Evolutionary conservation across 1,140 invertebrate genomes (phyloP), one percentile per base, ranked within the genome.

Genomic region (Cotesia glomerata): DNA sequence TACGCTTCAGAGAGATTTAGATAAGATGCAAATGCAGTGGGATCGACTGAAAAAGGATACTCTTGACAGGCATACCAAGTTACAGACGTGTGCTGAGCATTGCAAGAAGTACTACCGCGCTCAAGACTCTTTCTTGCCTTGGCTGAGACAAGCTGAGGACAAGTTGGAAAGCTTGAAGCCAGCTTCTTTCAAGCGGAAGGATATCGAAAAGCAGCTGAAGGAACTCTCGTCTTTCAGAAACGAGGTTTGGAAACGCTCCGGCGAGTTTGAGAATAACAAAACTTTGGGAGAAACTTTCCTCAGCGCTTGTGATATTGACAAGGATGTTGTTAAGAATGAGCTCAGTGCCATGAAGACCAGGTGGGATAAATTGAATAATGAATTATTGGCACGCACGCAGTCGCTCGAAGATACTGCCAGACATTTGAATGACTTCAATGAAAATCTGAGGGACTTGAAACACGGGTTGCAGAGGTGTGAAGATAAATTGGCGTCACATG

Each of bases 331-430:
- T 0, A 93, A 95, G 79, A 91, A 92, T 36, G 93, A 97, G 80
- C 85, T 98, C 2, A 88, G 91, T 67, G 89, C 90, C 62, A 91
- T 97, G 81, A 95, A 94, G 84, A 91, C 93, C 67, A 88, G 95
- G 80, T 98, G 97, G 97, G 95, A 97, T 80, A 92, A 91, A 80
- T 88, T 98, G 0, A 97, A 97, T 80, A 94, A 95, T 80, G 94
- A 93, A 89, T 78, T 91, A 7, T 73, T 88, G 36, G 90, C 91
- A 68, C 85, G 92, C 81, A 90, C 93, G 68, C 91, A 95, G 87
- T 89, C 92, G 79, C 87, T 98, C 58, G 96, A 98, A 87, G 95
- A 96, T 73, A 92, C 94, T 14, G 91, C 92, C 1, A 91, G 94
- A 58, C 92, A 93, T 69, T 88, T 98, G 56, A 89, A 91, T 59